A percentile compares a stretch with the other conserved stretches of the same genome.
Conservation (phyloP, 92 coral and sea anemone species). For the Parazoanthus swiftii region DNA sequence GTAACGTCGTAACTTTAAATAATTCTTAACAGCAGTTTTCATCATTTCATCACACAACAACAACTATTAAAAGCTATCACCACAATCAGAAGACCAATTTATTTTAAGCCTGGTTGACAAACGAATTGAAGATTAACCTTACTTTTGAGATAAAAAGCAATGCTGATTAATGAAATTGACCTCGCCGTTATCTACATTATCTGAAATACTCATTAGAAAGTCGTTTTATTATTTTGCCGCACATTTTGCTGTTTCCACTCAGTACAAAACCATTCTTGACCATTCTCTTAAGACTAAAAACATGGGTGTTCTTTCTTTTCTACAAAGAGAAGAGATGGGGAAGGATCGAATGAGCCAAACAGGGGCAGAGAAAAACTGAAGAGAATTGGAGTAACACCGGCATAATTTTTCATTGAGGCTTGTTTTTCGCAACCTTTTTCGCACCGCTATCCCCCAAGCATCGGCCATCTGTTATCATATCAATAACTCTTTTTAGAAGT, state of each 20-base stretch:
- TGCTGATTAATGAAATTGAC: no score
- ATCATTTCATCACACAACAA: no score
- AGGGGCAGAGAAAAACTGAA: not conserved
- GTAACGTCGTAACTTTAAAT: no score
- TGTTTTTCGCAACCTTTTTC: not conserved
- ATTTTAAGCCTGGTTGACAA: no score
- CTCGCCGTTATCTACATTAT: not conserved
- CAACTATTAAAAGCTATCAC: no score
- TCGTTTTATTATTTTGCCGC: not conserved
- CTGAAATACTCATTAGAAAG: not conserved
- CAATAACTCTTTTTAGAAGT: no score
- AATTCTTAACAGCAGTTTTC: no score
- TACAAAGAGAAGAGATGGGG: not conserved
- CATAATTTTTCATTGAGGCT: not conserved
- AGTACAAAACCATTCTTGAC: not conserved
- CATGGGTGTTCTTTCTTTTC: no score
- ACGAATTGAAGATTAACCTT: not conserved
- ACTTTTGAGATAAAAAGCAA: not conserved
- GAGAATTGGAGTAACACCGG: not conserved
- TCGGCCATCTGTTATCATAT: not conserved
- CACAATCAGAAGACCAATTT: no score
- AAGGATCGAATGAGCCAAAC: no score
- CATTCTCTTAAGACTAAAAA: not conserved
- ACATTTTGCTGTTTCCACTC: no score
- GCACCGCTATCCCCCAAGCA: not conserved